These are phyloP conservation scores for Corythoichthys intestinalis DNA, from an alignment of 2,113 vertebrate species.

Conservation along the genomic window DNA sequence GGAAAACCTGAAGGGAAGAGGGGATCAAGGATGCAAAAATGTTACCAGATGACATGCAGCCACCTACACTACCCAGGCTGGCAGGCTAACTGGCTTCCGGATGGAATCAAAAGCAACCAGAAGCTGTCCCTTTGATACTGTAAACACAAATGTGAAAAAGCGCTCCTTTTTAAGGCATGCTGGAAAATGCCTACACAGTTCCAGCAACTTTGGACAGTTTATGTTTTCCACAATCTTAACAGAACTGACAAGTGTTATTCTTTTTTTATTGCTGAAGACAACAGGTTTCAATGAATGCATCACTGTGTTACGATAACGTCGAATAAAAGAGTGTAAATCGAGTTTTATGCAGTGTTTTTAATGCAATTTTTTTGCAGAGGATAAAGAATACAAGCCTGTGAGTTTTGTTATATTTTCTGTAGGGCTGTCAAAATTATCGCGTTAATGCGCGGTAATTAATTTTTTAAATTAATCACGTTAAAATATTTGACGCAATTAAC, in stretches of 20 bases:
- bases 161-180: constrained; percentile 38
- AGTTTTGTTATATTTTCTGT: too few relatives aligned
- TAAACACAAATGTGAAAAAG: constrained; percentile 57
- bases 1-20: constrained; percentile 27
- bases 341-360: neutral
- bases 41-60: constrained; percentile 25
- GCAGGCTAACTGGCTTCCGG: constrained; percentile 33
- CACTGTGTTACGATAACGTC: neutral
- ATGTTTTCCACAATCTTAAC: neutral
- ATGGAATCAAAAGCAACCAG: constrained; percentile 25
- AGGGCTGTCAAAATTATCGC: too few relatives aligned
- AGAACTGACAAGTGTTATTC: neutral
- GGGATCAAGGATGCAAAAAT: constrained; percentile 21
- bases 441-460: too few relatives aligned
- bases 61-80: constrained; percentile 6
- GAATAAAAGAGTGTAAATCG: neutral
- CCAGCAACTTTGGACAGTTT: neutral
- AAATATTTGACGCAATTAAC: too few relatives aligned
- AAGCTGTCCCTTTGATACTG: constrained; percentile 48
- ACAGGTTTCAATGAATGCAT: neutral
- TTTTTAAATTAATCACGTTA: too few relatives aligned
- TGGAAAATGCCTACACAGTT: constrained; percentile 35
- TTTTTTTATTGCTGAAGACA: neutral
- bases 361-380: neutral
- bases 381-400: neutral